These are phyloP conservation scores for Salvator merianae DNA, from an alignment of 2,113 vertebrate genomes.

Conservation along the genomic window DNA sequence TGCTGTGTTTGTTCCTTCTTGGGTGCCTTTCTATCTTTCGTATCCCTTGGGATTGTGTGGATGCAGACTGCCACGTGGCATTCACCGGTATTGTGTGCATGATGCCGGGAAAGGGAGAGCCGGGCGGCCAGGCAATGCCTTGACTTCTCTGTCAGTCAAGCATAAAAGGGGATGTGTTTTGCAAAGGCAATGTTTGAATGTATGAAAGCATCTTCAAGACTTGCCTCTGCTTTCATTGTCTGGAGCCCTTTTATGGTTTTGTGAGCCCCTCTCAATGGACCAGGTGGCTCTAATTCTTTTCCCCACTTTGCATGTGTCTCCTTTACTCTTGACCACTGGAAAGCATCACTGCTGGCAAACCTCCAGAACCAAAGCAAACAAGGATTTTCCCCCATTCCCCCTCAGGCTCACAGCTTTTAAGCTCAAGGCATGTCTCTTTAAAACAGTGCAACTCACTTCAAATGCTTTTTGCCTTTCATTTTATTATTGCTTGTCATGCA, in stretches of 20 bases:
- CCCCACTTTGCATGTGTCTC: conserved; percentile 67
- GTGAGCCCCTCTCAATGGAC: conserved; percentile 34
- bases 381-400: conserved; percentile 73
- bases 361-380: conserved; percentile 59
- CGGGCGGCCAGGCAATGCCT: background rate
- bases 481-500: conserved; percentile 84
- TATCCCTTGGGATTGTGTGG: background rate
- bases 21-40: background rate
- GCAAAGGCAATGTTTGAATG: conserved; percentile 74
- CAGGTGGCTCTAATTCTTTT: conserved; percentile 63
- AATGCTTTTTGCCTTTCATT: conserved; percentile 85
- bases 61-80: background rate
- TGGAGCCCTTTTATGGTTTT: conserved; percentile 60
- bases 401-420: conserved; percentile 79
- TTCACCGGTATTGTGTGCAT: background rate
- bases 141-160: background rate
- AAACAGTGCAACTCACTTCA: conserved; percentile 86
- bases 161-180: background rate
- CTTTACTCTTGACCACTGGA: conserved; percentile 64
- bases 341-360: conserved; percentile 61
- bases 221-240: conserved; percentile 39
- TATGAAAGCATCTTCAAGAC: background rate
- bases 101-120: background rate
- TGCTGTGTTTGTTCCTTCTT: background rate
- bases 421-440: conserved; percentile 80